These are phyloP conservation scores for Lysandra bellargus DNA, from an alignment of 2,888 invertebrate genomes.

Conservation along the genomic window DNA sequence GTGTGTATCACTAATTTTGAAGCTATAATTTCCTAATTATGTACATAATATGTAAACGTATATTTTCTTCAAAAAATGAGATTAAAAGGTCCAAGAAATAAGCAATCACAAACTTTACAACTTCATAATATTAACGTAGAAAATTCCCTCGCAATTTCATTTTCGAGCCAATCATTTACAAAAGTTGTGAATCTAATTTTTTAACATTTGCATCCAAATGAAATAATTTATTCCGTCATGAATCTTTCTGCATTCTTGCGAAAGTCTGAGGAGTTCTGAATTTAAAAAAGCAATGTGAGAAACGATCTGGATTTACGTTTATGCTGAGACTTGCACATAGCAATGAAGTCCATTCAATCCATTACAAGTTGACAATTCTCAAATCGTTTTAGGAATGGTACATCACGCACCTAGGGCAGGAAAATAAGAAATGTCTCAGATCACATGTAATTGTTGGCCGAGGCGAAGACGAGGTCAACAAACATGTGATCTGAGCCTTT, in stretches of 20 bases:
- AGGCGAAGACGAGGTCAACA: too few species aligned
- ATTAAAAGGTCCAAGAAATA: not conserved
- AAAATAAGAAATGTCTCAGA: too few species aligned
- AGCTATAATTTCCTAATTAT: too few species aligned
- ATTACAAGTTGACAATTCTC: slow-evolving; percentile 67
- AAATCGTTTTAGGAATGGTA: slow-evolving; percentile 37
- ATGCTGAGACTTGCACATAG: slow-evolving; percentile 65
- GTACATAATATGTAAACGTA: too few species aligned
- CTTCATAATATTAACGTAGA: slow-evolving; percentile 5
- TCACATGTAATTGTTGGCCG: too few species aligned
- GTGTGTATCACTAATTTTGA: too few species aligned
- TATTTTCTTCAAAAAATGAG: not conserved
- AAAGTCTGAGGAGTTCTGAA: slow-evolving; percentile 15
- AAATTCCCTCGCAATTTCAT: slow-evolving; percentile 1
- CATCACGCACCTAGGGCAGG: too few species aligned
- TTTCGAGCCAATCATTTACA: slow-evolving; percentile 1
- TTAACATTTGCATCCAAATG: slow-evolving; percentile 21
- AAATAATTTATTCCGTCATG: slow-evolving; percentile 27
- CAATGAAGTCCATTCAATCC: slow-evolving; percentile 62
- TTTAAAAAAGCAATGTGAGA: slow-evolving; percentile 45
- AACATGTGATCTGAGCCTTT: too few species aligned
- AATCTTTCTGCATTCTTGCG: slow-evolving; percentile 12
- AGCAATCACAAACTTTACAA: not conserved
- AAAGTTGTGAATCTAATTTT: slow-evolving; percentile 10
- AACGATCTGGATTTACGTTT: slow-evolving; percentile 49